phyloP scores from a whole-genome alignment of 2,888 invertebrate species.

The Folsomia manolachei region DNA sequence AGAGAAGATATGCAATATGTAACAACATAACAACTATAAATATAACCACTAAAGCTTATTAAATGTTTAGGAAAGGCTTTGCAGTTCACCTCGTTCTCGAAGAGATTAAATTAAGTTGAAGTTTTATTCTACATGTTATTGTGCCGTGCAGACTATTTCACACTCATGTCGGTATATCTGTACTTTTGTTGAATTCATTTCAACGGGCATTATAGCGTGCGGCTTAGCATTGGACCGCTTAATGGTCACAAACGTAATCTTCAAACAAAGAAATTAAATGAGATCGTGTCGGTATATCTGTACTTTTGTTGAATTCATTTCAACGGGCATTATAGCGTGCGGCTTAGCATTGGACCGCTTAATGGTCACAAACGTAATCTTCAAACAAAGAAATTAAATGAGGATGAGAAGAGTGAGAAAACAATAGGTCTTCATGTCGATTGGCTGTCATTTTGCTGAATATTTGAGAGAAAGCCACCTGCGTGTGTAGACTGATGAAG shows the following conservation, averaged over 20 bases:
- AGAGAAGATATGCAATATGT: not conserved
- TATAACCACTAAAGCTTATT: not conserved
- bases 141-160: no score
- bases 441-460: conserved; percentile 1
- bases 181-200: not conserved
- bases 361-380: conserved; percentile 15
- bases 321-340: no score
- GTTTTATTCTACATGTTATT: no score
- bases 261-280: conserved; percentile 19
- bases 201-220: no score
- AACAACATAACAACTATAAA: no score
- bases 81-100: not conserved
- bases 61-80: not conserved
- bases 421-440: conserved; percentile 13
- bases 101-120: not conserved
- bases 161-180: no score
- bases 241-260: conserved; percentile 15
- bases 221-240: not conserved
- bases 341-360: not conserved
- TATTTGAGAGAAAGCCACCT: conserved; percentile 8
- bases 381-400: conserved; percentile 19
- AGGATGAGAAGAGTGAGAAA: conserved; percentile 14
- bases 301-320: not conserved
- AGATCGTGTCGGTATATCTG: not conserved
- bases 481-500: not conserved